Conservation (phyloP, 2,113 vertebrate genomes). For the Myotis yumanensis region DNA sequence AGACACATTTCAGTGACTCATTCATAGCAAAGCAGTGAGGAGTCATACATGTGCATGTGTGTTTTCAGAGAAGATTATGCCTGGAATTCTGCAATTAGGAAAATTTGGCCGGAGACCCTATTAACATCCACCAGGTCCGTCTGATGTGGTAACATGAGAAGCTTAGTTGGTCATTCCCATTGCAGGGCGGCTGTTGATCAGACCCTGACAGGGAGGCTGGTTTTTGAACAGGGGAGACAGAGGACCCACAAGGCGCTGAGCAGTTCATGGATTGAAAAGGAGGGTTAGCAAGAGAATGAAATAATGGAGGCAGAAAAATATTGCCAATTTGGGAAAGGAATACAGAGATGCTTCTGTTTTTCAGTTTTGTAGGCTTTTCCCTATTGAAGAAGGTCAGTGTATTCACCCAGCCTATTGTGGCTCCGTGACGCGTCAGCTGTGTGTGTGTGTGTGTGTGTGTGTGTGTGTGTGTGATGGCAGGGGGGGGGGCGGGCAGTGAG, state of each 20-base stretch:
- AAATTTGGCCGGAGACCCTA: neutral
- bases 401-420: neutral
- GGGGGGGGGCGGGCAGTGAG: rapidly evolving
- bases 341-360: neutral
- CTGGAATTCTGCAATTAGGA: neutral
- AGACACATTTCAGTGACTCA: neutral
- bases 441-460: no score
- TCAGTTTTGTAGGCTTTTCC: neutral
- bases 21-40: neutral
- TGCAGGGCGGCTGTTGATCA: neutral
- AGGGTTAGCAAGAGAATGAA: neutral
- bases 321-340: neutral
- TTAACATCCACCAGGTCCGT: neutral
- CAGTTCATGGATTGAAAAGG: neutral
- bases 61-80: neutral
- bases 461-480: no score
- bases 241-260: rapidly evolving
- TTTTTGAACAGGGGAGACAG: neutral
- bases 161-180: neutral
- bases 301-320: neutral
- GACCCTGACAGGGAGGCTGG: neutral
- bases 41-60: neutral
- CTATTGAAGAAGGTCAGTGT: neutral
- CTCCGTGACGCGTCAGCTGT: neutral
- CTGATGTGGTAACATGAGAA: neutral